These are phyloP conservation scores for Dicycla oo DNA, from an alignment of 2,888 invertebrate species.

Conservation along the genomic window DNA sequence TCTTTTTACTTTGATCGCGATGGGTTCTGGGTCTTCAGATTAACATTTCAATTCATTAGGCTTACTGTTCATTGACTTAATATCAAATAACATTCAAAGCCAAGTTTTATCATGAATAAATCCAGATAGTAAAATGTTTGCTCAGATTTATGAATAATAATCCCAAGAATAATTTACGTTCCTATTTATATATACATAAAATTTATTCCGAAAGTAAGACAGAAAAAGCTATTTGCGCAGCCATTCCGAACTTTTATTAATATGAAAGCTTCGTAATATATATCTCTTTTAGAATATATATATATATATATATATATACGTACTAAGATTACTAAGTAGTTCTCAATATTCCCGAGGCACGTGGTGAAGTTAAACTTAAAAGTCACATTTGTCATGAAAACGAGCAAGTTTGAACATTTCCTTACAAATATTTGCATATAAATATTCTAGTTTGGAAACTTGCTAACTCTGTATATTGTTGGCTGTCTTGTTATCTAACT, in stretches of 20 bases:
- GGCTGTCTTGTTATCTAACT: constrained; percentile 43
- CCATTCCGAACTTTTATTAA: constrained; percentile 36
- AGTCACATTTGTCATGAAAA: constrained; percentile 55
- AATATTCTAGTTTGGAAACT: constrained; percentile 62
- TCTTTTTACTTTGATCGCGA: not conserved
- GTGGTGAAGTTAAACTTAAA: constrained; percentile 46
- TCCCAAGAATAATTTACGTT: constrained; percentile 16
- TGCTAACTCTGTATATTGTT: constrained; percentile 40
- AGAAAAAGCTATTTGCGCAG: constrained; percentile 14
- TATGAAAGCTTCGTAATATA: constrained; percentile 24
- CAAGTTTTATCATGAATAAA: not conserved
- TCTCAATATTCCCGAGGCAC: constrained; percentile 22
- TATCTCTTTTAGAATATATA: not conserved
- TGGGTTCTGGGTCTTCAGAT: not conserved
- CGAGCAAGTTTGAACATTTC: constrained; percentile 53
- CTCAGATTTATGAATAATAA: constrained; percentile 5
- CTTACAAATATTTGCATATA: constrained; percentile 66
- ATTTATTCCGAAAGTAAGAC: constrained; percentile 19
- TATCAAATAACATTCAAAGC: constrained; percentile 15
- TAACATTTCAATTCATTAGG: constrained; percentile 8
- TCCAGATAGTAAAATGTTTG: not conserved
- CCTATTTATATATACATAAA: not conserved
- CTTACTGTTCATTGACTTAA: constrained; percentile 2
- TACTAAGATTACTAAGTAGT: constrained; percentile 18
- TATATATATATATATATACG: too few species aligned